Percentiles rank a stretch among this genome's conserved stretches.
Conservation (phyloP, 2,113 vertebrate species). For the Nerophis ophidion region DNA sequence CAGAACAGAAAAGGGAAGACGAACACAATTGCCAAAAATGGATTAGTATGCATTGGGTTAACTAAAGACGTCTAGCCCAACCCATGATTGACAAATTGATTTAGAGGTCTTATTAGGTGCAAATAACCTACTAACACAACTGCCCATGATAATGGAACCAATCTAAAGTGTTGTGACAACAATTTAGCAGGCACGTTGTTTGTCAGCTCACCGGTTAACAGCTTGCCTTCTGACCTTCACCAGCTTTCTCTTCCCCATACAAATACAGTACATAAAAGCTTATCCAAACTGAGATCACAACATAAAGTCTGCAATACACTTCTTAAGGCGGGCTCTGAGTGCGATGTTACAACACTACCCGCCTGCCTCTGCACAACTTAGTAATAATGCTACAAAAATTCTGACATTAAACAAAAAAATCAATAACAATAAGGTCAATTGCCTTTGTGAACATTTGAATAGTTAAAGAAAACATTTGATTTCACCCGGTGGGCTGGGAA, state of each 20-base stretch:
- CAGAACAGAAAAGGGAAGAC: too few relatives aligned
- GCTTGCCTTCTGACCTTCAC: too few relatives aligned
- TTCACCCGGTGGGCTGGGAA: constrained; percentile 10
- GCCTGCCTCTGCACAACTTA: constrained; percentile 5
- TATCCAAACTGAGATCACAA: too few relatives aligned
- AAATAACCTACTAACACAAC: too few relatives aligned
- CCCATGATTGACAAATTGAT: too few relatives aligned
- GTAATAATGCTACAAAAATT: constrained; percentile 21
- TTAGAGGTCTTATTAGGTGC: too few relatives aligned
- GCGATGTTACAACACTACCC: constrained; percentile 26
- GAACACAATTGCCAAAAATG: too few relatives aligned
- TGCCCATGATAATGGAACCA: neutral
- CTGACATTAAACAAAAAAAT: constrained; percentile 46
- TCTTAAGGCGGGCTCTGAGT: constrained; percentile 28
- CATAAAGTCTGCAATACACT: neutral
- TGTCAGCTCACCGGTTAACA: too few relatives aligned
- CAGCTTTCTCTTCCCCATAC: too few relatives aligned
- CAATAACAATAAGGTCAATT: constrained; percentile 24
- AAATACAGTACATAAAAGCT: too few relatives aligned
- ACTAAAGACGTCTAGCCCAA: too few relatives aligned
- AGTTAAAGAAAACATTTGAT: constrained; percentile 10
- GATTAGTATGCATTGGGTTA: too few relatives aligned
- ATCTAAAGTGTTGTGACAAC: neutral
- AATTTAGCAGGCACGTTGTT: neutral
- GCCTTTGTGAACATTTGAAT: constrained; percentile 21